Conservation (phyloP, 2,888 invertebrate species). For the Drosophila demipolita region DNA sequence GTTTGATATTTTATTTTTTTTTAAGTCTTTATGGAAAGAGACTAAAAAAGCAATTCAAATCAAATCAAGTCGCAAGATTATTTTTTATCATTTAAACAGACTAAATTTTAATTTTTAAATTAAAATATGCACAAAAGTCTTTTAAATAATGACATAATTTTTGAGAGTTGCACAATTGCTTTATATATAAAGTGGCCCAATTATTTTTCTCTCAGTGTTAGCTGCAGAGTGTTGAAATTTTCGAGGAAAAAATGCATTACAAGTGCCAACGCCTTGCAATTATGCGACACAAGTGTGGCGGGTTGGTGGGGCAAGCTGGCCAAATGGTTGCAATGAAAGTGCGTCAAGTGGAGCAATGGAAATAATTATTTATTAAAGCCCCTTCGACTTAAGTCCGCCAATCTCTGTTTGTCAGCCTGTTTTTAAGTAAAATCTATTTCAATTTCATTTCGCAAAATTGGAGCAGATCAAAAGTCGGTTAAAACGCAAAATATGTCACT, state of each 20-base stretch:
- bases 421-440: conserved; percentile 24
- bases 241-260: conserved; percentile 42
- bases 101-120: too few relatives aligned
- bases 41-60: background rate
- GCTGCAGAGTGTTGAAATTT: conserved; percentile 51
- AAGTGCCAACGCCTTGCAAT: conserved; percentile 60
- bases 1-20: rapidly evolving
- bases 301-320: conserved; percentile 7
- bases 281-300: conserved; percentile 45
- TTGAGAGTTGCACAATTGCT: background rate
- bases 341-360: conserved; percentile 64
- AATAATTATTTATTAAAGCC: conserved; percentile 69
- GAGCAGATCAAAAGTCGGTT: conserved; percentile 36
- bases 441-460: conserved; percentile 54
- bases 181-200: background rate
- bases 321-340: conserved; percentile 57
- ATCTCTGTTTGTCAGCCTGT: conserved; percentile 11
- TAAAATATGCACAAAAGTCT: background rate
- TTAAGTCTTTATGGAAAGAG: background rate
- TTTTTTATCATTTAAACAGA: background rate
- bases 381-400: conserved; percentile 20
- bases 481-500: conserved; percentile 60
- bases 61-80: background rate
- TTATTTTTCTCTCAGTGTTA: conserved; percentile 22
- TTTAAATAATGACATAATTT: background rate